Evolutionary conservation across 2,888 invertebrate species (phyloP).

Genomic region (Nebria salina): DNA sequence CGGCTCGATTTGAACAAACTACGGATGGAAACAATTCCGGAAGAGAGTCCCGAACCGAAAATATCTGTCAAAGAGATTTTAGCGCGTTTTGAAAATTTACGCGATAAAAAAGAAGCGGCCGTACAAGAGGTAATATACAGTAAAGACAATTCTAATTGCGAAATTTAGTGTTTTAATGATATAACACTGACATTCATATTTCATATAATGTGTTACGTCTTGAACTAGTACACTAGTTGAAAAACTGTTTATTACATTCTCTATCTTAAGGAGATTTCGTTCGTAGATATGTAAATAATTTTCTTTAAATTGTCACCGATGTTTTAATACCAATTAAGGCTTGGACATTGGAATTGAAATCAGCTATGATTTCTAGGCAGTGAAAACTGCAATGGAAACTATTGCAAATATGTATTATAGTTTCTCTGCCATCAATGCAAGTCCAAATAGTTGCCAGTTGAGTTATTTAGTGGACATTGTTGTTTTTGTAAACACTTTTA

Average conservation of each 20-base stretch:
- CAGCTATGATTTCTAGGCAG: background rate
- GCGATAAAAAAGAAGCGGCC: conserved; percentile 56
- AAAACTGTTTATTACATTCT: too few species aligned
- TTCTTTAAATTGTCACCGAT: background rate
- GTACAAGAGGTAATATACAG: conserved; percentile 21
- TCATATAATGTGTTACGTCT: too few species aligned
- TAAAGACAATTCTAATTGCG: background rate
- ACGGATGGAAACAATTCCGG: conserved; percentile 83
- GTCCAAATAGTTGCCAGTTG: conserved; percentile 16
- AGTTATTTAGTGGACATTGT: conserved; percentile 9
- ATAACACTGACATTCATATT: background rate
- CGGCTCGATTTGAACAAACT: conserved; percentile 50
- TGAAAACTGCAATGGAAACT: conserved; percentile 18
- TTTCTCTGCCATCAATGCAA: conserved; percentile 13
- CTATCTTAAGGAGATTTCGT: too few species aligned
- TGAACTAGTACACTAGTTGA: too few species aligned
- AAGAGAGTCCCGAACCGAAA: conserved; percentile 80
- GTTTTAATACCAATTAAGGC: conserved; percentile 3
- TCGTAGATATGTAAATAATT: too few species aligned
- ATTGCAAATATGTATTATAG: background rate
- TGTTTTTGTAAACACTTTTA: conserved; percentile 39
- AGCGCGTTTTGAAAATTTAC: conserved; percentile 76
- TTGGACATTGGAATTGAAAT: background rate
- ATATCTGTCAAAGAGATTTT: conserved; percentile 85
- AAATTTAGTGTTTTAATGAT: background rate